Percentiles rank a stretch among this genome's conserved stretches.
Evolutionary conservation across 2,113 vertebrate genomes (phyloP).

Genomic region (Apodemus sylvaticus): DNA sequence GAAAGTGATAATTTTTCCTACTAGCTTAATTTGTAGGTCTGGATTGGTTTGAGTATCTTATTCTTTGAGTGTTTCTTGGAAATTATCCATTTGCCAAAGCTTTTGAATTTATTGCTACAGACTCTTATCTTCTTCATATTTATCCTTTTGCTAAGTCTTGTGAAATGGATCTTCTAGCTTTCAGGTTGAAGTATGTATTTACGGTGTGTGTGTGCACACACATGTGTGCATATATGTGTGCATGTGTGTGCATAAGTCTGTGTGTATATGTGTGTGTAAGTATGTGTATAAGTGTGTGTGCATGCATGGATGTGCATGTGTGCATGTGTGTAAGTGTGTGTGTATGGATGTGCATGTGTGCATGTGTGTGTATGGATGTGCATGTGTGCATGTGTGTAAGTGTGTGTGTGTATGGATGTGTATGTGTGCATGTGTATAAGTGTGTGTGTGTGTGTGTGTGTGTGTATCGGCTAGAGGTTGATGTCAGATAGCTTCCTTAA

Average conservation of each 20-base stretch:
- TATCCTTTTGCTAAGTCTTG: not conserved
- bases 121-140: constrained; percentile 28
- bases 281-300: not conserved
- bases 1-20: not conserved
- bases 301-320: not conserved
- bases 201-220: no score
- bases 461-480: not conserved
- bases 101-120: not conserved
- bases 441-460: not conserved
- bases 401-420: not conserved
- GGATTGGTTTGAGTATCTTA: not conserved
- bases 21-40: not conserved
- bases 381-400: not conserved
- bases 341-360: no score
- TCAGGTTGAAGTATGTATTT: not conserved
- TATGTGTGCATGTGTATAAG: no score
- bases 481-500: not conserved
- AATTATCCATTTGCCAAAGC: not conserved
- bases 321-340: not conserved
- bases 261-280: not conserved
- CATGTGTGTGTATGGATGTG: no score
- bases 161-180: constrained; percentile 8
- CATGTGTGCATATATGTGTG: no score
- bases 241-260: not conserved
- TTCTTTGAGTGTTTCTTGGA: constrained; percentile 39